Conservation (phyloP, 30 jellyfish, hydroid and myxozoan species). For the Clytia hemisphaerica region DNA sequence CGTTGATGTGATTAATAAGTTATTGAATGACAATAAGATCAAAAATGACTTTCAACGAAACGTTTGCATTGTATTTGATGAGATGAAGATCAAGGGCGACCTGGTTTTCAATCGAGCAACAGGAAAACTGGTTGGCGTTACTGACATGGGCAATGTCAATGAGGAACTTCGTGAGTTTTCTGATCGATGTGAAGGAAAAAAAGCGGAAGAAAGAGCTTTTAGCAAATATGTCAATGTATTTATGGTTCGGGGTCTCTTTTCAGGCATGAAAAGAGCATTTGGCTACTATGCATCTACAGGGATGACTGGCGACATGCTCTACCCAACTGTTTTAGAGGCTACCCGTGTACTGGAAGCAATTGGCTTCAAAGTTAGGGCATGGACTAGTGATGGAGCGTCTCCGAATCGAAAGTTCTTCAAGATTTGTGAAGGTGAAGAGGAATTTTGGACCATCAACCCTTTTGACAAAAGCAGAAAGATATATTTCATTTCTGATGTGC, state of each 20-base stretch:
- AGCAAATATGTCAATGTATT: conserved; percentile 9
- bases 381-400: conserved; percentile 18
- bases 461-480: conserved; percentile 16
- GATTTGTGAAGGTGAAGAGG: not conserved
- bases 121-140: conserved; percentile 32
- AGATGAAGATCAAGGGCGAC: conserved; percentile 21
- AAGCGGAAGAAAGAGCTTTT: not conserved
- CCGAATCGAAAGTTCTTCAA: conserved; percentile 24
- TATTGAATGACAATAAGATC: conserved; percentile 1
- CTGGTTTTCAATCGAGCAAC: conserved; percentile 7
- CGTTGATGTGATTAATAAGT: conserved; percentile 1
- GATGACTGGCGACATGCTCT: not conserved
- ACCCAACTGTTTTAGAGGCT: conserved; percentile 13
- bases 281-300: too few species aligned
- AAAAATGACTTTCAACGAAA: conserved; percentile 11
- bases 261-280: too few species aligned
- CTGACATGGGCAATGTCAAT: conserved; percentile 31
- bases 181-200: conserved; percentile 1
- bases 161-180: conserved; percentile 14
- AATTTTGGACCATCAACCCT: too few species aligned
- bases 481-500: conserved; percentile 20
- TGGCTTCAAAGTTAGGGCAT: conserved; percentile 14
- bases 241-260: conserved; percentile 23
- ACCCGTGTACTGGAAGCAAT: conserved; percentile 2
- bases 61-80: conserved; percentile 23